Evolutionary conservation across 1,140 invertebrate species (phyloP).

Genomic region (Stratiolaelaps scimitus): DNA sequence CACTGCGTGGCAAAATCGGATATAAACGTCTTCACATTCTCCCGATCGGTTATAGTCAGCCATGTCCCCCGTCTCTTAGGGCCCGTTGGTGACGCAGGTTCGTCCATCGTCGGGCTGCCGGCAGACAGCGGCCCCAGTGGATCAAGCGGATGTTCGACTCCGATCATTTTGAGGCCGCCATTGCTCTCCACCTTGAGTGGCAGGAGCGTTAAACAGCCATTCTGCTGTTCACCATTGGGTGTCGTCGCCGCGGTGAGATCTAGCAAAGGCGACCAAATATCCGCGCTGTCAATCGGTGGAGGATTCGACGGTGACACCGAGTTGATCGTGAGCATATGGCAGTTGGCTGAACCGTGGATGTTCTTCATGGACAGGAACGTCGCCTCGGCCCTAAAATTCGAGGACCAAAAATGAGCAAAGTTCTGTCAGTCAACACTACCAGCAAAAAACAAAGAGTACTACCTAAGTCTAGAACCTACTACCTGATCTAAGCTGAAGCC

Average conservation of each 20-base stretch:
- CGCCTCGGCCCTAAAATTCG: slow-evolving; percentile 67
- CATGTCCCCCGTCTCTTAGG: slow-evolving; percentile 50
- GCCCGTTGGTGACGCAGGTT: not conserved
- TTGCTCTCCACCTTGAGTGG: slow-evolving; percentile 1
- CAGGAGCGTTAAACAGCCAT: not conserved
- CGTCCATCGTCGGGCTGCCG: slow-evolving; percentile 9
- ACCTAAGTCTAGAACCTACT: too few relatives aligned
- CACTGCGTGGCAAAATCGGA: slow-evolving; percentile 75
- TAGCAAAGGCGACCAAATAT: slow-evolving; percentile 17
- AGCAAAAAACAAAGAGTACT: too few relatives aligned
- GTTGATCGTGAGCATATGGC: slow-evolving; percentile 76
- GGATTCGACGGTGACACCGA: slow-evolving; percentile 62
- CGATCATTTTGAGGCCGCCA: slow-evolving; percentile 19
- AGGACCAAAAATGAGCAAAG: too few relatives aligned
- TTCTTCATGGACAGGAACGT: slow-evolving; percentile 69
- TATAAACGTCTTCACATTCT: slow-evolving; percentile 67
- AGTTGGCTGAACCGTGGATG: slow-evolving; percentile 65
- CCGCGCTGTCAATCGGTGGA: slow-evolving; percentile 38
- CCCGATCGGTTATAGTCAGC: slow-evolving; percentile 64
- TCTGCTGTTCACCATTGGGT: not conserved
- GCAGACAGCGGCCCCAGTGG: slow-evolving; percentile 26
- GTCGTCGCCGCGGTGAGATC: not conserved
- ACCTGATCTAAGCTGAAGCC: too few relatives aligned
- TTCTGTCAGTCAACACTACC: too few relatives aligned
- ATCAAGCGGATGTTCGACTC: not conserved